Base-by-base conservation (phyloP, 2,113 vertebrate genomes). In the Dunckerocampus dactyliophorus region DNA sequence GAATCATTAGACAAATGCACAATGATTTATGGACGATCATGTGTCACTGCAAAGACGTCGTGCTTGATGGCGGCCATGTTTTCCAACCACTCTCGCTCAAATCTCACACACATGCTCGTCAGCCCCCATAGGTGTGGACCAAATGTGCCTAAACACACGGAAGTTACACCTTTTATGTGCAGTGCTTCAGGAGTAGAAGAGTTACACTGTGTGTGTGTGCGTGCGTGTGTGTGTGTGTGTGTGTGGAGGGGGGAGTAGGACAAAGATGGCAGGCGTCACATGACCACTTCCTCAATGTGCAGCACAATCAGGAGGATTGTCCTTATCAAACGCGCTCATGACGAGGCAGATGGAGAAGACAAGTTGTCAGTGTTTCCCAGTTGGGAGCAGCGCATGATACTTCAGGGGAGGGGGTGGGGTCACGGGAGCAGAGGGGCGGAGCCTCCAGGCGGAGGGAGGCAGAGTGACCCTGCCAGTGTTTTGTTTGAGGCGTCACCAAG, bases 221-320 rank as follows among this genome's bases (percentile, higher is more conserved):
- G n/a, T n/a, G n/a, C 5, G 24, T 2, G 2, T 28, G 24, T 28
- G 24, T 5, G 24, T 28, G 24, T 28, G 24, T 28, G 24, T 28
- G 24, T 28, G 24, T 28, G 24, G 24, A 5, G 24, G 24, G 24
- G 24, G 24, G 24, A 5, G 47, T 48, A 49, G 47, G 47, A 49
- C 47, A 49, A 55, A 54, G 14, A 28, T 22, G 37, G 77, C 76
- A 55, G 65, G 52, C 20, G 62, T 47, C 63, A 75, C 71, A 74
- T 75, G 77, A 80, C 58, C 13, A 31, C 12, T 60, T 70, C 63
- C 59, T 53, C 53, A 22, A 47, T 62, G 61, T 71, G 59, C 20
- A 47, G 31, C 39, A 58, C 59, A 63, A 67, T 24, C 19, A 24
- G 14, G 47, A 59, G 42, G 42, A 83, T 68, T 76, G 55, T 50